Conservation (phyloP, 2,888 invertebrate species). For the Hypsopygia costalis region DNA sequence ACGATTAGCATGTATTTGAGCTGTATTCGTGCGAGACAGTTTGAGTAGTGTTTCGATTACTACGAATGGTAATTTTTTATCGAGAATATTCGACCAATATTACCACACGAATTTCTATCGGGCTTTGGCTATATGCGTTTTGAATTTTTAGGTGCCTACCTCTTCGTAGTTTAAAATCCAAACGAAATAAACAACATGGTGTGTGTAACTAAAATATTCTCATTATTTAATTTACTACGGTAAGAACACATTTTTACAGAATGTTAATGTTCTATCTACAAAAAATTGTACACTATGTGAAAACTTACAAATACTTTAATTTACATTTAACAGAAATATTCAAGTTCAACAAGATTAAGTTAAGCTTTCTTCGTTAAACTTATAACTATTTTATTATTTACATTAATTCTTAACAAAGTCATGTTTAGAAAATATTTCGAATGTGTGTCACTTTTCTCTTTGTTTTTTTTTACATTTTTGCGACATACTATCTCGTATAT, state of each 20-base stretch:
- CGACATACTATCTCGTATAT: background rate
- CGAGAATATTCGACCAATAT: too few relatives aligned
- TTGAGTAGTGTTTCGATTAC: too few relatives aligned
- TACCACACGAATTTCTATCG: too few relatives aligned
- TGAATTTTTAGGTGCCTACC: too few relatives aligned
- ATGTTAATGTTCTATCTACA: slow-evolving; percentile 80
- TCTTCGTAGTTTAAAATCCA: too few relatives aligned
- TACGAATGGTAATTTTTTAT: too few relatives aligned
- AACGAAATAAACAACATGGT: slow-evolving; percentile 54
- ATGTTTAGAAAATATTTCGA: slow-evolving; percentile 59
- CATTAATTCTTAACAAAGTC: slow-evolving; percentile 63
- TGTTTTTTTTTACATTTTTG: background rate
- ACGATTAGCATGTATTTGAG: too few relatives aligned
- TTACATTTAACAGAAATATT: slow-evolving; percentile 76
- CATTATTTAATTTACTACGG: slow-evolving; percentile 81
- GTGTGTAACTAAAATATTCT: slow-evolving; percentile 80
- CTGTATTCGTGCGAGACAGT: too few relatives aligned
- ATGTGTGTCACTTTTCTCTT: slow-evolving; percentile 13
- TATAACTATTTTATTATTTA: slow-evolving; percentile 64
- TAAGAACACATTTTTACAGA: slow-evolving; percentile 82
- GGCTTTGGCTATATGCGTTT: too few relatives aligned
- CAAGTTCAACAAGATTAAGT: slow-evolving; percentile 77
- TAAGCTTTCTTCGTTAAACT: slow-evolving; percentile 59
- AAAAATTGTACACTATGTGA: slow-evolving; percentile 79
- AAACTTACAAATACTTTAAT: slow-evolving; percentile 72